Evolutionary conservation across 2,797 vertebrate genomes (phyloP), one percentile per base, ranked within the genome.

Genomic region (Poeciliopsis presidionis): DNA sequence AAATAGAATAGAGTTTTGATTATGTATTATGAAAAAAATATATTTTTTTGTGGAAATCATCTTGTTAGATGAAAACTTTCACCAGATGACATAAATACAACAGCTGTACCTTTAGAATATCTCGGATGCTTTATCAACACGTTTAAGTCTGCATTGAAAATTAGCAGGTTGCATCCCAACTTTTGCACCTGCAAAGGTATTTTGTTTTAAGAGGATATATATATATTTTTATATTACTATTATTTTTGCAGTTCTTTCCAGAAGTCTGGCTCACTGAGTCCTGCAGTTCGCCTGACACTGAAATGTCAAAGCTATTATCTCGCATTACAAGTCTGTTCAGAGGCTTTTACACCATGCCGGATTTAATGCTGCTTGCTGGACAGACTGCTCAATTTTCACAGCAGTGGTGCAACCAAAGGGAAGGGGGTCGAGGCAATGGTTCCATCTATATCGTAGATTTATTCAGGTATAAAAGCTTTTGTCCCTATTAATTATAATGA

Each of bases 271-370:
- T 84, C 0, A 51, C 85, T 73, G 43, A 20, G 75, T 71, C 82
- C 79, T 72, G 28, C 76, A 36, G 81, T 80, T 0, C 74, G 79
- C 74, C 81, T 65, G 87, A 92, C 89, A 86, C 89, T 92, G 88
- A 92, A 93, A 92, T 92, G 90, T 92, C 91, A 91, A 91, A 93
- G 85, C 84, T 82, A 90, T 92, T 91, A 91, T 83, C 86, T 91
- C 70, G 88, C 88, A 91, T 91, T 91, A 90, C 89, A 81, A 88
- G 77, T 86, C 77, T 67, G 65, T 89, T 91, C 92, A 90, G 86
- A 81, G 81, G 75, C 81, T 71, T 83, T 91, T 92, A 86, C 87
- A 88, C 74, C 78, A 36, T 72, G 67, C 81, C 13, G 83, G 43
- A 30, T 84, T 88, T 78, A 82, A 79, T 18, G 70, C 84, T 70